Percentiles rank a stretch among this genome's conserved stretches.
Evolutionary conservation across 2,113 vertebrate species (phyloP).

Genomic region (Vimba vimba): DNA sequence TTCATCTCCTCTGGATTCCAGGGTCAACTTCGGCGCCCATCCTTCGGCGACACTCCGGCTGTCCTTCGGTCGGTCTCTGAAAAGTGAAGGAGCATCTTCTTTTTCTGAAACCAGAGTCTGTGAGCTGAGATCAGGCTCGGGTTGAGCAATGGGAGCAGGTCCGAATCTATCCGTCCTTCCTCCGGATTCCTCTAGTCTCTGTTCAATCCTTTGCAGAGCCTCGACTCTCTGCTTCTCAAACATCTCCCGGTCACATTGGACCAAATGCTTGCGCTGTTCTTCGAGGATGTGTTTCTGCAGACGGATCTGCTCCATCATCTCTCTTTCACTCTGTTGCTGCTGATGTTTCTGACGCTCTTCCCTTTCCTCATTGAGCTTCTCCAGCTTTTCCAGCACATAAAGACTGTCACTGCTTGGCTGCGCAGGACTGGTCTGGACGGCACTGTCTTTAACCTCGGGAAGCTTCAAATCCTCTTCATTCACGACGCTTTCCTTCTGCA

Average conservation of each 20-base stretch:
- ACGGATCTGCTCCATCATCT: slow-evolving; percentile 97
- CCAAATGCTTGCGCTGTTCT: slow-evolving; percentile 81
- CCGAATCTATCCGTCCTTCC: slow-evolving; percentile 49
- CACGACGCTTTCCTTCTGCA: slow-evolving; percentile 74
- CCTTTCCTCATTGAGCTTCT: slow-evolving; percentile 88
- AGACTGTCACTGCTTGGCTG: slow-evolving; percentile 53
- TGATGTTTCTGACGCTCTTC: slow-evolving; percentile 87
- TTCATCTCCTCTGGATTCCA: slow-evolving; percentile 76
- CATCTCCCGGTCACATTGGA: slow-evolving; percentile 75
- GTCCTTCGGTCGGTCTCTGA: slow-evolving; percentile 74
- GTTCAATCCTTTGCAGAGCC: slow-evolving; percentile 78
- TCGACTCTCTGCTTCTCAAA: slow-evolving; percentile 81
- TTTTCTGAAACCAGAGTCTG: slow-evolving; percentile 54
- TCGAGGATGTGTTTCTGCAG: slow-evolving; percentile 90
- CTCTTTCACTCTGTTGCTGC: slow-evolving; percentile 88
- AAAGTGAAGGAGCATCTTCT: slow-evolving; percentile 64
- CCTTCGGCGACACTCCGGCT: slow-evolving; percentile 65
- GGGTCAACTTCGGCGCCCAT: slow-evolving; percentile 76
- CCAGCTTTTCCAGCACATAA: slow-evolving; percentile 83
- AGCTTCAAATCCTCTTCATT: slow-evolving; percentile 18
- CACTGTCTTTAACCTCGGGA: slow-evolving; percentile 59
- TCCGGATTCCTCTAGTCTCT: slow-evolving; percentile 67
- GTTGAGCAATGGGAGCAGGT: slow-evolving; percentile 69
- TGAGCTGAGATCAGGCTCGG: slow-evolving; percentile 61
- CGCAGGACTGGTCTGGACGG: slow-evolving; percentile 58